Evolutionary conservation across 2,888 invertebrate species (phyloP), one percentile per base, ranked within the genome.

Genomic region (Pardosa pseudoannulata): DNA sequence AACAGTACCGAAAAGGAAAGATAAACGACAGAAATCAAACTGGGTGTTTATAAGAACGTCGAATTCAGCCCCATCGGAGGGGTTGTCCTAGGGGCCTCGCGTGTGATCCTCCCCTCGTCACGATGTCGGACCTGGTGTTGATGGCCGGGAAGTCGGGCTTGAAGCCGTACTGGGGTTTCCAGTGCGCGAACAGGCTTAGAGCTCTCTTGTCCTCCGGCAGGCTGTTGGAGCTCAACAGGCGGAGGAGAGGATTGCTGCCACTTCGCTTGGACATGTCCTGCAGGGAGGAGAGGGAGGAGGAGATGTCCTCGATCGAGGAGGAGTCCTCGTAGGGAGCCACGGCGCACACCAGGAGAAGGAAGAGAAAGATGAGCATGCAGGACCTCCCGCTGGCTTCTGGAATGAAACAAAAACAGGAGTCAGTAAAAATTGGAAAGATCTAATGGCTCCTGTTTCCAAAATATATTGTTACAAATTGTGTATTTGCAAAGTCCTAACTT

Each of bases 61-160:
- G n/a, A 2, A 6, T 46, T 27, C 68, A 78, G 19, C 83, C 83
- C 83, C 83, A 85, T 68, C 83, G 65, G 28, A 85, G 62, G 41
- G 83, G 83, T 27, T 85, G 83, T 16, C 83, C 83, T 16, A 85
- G 31, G 11, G 83, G 83, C 31, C 83, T 65, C 0, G 83, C 32
- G 19, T 72, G 78, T 0, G 75, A 56, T 6, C 67, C 67, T 0
- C 75, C 81, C 36, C 83, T 72, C 23, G 83, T 85, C 23, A 78
- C 83, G 36, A 73, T 73, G n/a, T 85, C 83, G 11, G 83, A 85
- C 39, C 83, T 64, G 3, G 83, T 85, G 29, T 85, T 85, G 78
- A 85, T 56, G n/a, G 65, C 67, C 5, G 56, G 56, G 16, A 56
- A 56, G 56, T 56, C 70, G 70, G 71, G 39, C 31, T 73, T 56